Conservation (phyloP, 2,888 invertebrate species). For the Ichneumon xanthorius region DNA sequence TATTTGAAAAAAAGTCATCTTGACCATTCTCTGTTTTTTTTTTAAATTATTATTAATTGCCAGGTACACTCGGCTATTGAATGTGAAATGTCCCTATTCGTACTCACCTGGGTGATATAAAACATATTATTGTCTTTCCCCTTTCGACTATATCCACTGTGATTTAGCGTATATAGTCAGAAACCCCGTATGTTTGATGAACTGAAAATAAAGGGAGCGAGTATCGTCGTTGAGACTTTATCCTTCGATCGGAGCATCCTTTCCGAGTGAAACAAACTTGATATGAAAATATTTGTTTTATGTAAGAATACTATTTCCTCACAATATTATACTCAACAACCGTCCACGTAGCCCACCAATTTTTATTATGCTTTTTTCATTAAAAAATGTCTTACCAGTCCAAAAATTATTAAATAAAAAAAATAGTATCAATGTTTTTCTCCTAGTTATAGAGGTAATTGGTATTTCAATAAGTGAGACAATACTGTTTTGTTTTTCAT, state of each 20-base stretch:
- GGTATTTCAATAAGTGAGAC: conserved; percentile 77
- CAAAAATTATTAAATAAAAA: not conserved
- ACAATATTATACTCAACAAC: not conserved
- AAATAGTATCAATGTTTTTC: not conserved
- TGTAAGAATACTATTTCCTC: conserved; percentile 1
- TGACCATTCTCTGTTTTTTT: conserved; percentile 38
- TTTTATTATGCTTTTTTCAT: not conserved
- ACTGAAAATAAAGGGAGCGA: conserved; percentile 57
- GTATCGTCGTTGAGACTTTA: conserved; percentile 42
- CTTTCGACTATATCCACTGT: conserved; percentile 56
- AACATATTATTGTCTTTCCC: conserved; percentile 49
- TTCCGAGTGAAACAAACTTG: not conserved
- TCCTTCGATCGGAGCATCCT: conserved; percentile 2
- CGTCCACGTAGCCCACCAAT: not conserved
- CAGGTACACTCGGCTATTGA: conserved; percentile 40
- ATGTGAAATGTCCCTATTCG: conserved; percentile 45
- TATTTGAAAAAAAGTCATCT: conserved; percentile 54
- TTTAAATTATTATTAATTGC: conserved; percentile 25
- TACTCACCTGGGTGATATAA: conserved; percentile 43
- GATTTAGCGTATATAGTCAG: conserved; percentile 54
- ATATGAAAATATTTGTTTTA: not conserved
- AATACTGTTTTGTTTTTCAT: conserved; percentile 44
- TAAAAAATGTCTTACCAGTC: not conserved
- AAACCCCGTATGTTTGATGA: conserved; percentile 49
- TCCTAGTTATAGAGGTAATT: conserved; percentile 29